Evolutionary conservation across 2,113 vertebrate genomes (phyloP), one percentile per base, ranked within the genome.

Genomic region (Catagonus wagneri): DNA sequence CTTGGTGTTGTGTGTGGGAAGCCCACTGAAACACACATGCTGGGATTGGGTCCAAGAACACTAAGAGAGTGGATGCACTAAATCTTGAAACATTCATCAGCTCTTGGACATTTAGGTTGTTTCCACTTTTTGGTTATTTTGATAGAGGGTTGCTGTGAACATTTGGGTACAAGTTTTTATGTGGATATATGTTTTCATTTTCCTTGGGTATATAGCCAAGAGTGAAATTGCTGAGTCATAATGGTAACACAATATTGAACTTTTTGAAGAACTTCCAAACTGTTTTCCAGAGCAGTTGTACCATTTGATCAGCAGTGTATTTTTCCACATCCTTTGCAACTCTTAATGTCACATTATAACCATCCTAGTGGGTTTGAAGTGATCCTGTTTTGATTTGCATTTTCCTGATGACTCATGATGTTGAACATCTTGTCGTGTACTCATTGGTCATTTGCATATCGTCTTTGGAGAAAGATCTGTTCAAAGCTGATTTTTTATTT

Each of bases 381-480:
- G 60, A 32, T 74, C 65, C 56, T 34, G 32, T 78, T 83, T 84
- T 84, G 71, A 69, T 69, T 90, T 83, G 39, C 32, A 58, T 68
- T 81, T 84, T 63, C 56, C 34, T 90, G 65, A 85, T 65, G 56
- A 71, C 27, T 85, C 58, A 66, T 85, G 86, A 80, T 74, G 29
- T n/a, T 58, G 66, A 90, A 27, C 25, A 74, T 71, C 9, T 34
- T 96, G 69, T 72, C 56, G 52, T 74, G 29, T 90, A 20, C 23
- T 74, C 36, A 25, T 52, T 36, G 36, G 19, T 72, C 69, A 76
- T 75, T 83, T 76, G 66, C 88, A 61, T 36, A 58, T 93, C 23
- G 61, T 68, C 15, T 20, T 39, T 83, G n/a, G 61, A 90, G 58
- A 95, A 90, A 61, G 85, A n/a, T 58, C 60, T 89, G 29, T 92